Evolutionary conservation across 2,797 vertebrate genomes (phyloP).

Genomic region (Dicrostonyx torquatus): DNA sequence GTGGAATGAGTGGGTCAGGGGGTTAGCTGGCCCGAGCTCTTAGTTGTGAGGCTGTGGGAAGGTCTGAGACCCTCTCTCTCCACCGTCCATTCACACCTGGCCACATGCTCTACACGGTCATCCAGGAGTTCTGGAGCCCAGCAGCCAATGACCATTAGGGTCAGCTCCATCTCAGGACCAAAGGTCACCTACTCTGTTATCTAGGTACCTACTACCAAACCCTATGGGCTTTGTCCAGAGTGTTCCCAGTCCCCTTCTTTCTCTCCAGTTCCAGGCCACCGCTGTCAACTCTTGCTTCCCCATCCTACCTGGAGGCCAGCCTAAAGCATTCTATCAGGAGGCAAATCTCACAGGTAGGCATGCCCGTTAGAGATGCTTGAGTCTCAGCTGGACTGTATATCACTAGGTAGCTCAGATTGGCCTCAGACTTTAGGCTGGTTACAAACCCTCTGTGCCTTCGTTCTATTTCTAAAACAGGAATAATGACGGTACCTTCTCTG

Average conservation of each 20-base stretch:
- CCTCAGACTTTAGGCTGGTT: not conserved
- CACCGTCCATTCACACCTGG: not conserved
- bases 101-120: not conserved
- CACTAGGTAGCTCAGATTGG: not conserved
- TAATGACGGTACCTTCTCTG: not conserved
- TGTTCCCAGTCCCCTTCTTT: not conserved
- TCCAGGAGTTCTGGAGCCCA: not conserved
- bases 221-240: not conserved
- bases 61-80: not conserved
- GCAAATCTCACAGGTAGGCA: not conserved
- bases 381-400: too few species aligned
- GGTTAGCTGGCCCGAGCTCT: not conserved
- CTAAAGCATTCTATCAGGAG: not conserved
- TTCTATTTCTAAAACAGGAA: not conserved
- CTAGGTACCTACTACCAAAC: not conserved
- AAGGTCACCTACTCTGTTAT: not conserved
- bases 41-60: not conserved
- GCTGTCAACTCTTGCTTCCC: fast-evolving
- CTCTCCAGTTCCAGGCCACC: not conserved
- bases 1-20: not conserved
- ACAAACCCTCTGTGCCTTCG: not conserved
- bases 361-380: not conserved
- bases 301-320: not conserved
- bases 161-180: not conserved
- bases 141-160: fast-evolving